These are phyloP conservation scores for Danio tinwini DNA, from an alignment of 2,797 vertebrate species.

Conservation along the genomic window DNA sequence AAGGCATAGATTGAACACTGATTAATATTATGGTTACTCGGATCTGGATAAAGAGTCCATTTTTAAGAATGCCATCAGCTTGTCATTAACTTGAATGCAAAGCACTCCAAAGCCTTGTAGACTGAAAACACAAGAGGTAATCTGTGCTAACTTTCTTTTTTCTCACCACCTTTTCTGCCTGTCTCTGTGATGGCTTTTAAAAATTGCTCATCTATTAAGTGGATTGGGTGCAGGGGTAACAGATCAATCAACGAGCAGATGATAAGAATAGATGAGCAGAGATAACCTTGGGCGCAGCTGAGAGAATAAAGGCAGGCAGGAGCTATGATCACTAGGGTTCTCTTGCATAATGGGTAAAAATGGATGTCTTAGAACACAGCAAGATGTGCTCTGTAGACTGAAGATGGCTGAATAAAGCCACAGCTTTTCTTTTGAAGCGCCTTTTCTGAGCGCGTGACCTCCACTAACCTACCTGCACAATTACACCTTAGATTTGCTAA, in stretches of 20 bases:
- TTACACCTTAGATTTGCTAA: too few species aligned
- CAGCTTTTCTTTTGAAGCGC: background rate
- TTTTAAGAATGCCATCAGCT: constrained; percentile 33
- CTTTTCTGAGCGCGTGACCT: background rate
- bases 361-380: constrained; percentile 43
- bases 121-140: constrained; percentile 59
- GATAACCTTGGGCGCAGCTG: constrained; percentile 79
- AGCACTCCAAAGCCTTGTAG: constrained; percentile 35
- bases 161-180: constrained; percentile 60
- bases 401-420: constrained; percentile 16
- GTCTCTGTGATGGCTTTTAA: constrained; percentile 70
- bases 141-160: constrained; percentile 65
- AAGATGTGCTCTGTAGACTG: constrained; percentile 2
- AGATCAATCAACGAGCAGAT: constrained; percentile 82
- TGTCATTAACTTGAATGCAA: constrained; percentile 33
- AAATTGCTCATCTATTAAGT: constrained; percentile 79
- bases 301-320: constrained; percentile 64
- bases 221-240: constrained; percentile 76
- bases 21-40: background rate
- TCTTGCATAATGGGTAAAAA: constrained; percentile 51
- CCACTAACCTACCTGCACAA: background rate
- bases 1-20: too few species aligned
- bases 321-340: constrained; percentile 58
- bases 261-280: constrained; percentile 79
- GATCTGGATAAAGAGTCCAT: constrained; percentile 24